Conservation (phyloP, 1,140 invertebrate genomes). For the Drosophila hydei region DNA sequence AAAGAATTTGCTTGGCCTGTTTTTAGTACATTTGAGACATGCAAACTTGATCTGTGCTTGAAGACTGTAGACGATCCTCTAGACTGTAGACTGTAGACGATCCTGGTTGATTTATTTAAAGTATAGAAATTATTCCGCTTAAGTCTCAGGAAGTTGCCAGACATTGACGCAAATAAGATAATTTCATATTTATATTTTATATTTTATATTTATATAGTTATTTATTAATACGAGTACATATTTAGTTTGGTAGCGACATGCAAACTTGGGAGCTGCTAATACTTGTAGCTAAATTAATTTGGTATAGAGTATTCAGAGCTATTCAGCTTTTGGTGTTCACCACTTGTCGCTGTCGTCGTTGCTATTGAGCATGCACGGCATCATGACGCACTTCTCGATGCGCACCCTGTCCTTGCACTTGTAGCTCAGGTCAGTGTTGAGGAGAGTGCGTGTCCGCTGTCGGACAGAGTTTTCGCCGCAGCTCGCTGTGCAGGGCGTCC, state of each 20-base stretch:
- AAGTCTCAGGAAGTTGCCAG: too few species aligned
- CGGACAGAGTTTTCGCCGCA: constrained; percentile 85
- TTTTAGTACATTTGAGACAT: too few species aligned
- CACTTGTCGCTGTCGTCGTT: constrained; percentile 73
- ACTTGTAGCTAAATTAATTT: constrained; percentile 13
- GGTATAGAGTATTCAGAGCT: neutral
- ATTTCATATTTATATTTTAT: too few species aligned
- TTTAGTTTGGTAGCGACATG: neutral
- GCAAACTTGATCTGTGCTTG: too few species aligned
- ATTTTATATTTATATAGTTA: neutral
- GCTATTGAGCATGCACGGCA: constrained; percentile 72
- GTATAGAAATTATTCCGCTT: too few species aligned
- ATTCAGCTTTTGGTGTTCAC: constrained; percentile 10
- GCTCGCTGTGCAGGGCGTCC: constrained; percentile 87
- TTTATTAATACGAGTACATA: constrained; percentile 19
- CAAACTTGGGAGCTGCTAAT: constrained; percentile 9
- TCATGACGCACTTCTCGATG: constrained; percentile 78
- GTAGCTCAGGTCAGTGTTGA: constrained; percentile 76
- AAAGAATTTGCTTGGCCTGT: too few species aligned
- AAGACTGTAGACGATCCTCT: too few species aligned
- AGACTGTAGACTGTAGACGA: too few species aligned
- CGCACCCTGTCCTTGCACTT: constrained; percentile 81
- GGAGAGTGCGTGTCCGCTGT: constrained; percentile 71
- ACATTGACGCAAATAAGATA: too few species aligned
- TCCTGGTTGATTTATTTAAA: too few species aligned